phyloP scores from a whole-genome alignment of 2,113 vertebrate genomes.

The Phrynosoma platyrhinos region DNA sequence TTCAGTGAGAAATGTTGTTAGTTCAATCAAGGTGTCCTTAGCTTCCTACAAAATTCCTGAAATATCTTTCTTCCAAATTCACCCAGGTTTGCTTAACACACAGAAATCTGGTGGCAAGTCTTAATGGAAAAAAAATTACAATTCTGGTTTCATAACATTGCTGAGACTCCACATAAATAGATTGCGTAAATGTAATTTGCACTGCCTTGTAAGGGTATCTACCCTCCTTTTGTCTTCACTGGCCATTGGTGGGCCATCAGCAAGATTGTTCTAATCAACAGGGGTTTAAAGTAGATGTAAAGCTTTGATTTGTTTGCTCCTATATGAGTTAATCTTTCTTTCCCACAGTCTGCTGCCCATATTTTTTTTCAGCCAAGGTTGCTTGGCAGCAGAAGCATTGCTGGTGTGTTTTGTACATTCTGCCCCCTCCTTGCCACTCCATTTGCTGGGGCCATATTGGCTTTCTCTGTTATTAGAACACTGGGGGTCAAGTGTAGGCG shows the following conservation, averaged over 20 bases:
- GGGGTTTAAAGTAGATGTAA: conserved; percentile 55
- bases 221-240: not conserved
- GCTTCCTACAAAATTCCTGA: not conserved
- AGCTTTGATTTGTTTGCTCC: conserved; percentile 74
- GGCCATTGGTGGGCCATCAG: conserved; percentile 22
- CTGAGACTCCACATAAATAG: not conserved
- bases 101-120: not conserved
- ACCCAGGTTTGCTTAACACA: not conserved
- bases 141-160: not conserved
- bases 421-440: conserved; percentile 65
- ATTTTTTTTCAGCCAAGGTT: conserved; percentile 72
- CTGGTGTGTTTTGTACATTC: conserved; percentile 49
- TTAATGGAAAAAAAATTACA: not conserved
- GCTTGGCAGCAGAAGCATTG: conserved; percentile 73
- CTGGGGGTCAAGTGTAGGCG: conserved; percentile 78
- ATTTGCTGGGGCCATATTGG: conserved; percentile 69
- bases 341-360: conserved; percentile 73
- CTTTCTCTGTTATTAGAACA: conserved; percentile 72
- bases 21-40: not conserved
- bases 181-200: not conserved
- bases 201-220: not conserved
- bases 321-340: conserved; percentile 63
- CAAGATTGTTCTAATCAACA: conserved; percentile 62
- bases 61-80: not conserved
- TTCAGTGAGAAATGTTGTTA: not conserved